These are phyloP conservation scores for Automeris io DNA, from an alignment of 2,888 invertebrate species.

Conservation along the genomic window DNA sequence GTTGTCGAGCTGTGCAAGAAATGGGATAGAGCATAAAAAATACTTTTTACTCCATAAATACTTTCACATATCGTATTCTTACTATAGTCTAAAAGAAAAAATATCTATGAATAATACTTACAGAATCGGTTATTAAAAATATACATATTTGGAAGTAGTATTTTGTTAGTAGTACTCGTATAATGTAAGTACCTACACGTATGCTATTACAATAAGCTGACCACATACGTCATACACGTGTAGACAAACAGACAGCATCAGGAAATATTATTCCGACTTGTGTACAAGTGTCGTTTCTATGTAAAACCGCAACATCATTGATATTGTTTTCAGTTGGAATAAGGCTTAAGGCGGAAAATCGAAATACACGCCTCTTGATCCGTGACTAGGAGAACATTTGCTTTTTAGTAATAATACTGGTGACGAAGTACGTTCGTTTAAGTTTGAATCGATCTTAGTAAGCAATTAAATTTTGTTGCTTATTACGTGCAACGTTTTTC, in stretches of 20 bases:
- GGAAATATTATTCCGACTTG: constrained; percentile 1
- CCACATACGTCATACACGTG: constrained; percentile 10
- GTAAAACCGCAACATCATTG: constrained; percentile 4
- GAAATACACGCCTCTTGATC: not conserved
- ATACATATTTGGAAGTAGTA: too few relatives aligned
- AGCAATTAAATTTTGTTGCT: too few relatives aligned
- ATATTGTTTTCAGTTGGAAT: not conserved
- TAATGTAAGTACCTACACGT: not conserved
- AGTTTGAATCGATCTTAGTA: too few relatives aligned
- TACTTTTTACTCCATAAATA: too few relatives aligned
- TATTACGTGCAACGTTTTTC: too few relatives aligned
- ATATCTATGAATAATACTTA: too few relatives aligned
- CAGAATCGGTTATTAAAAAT: too few relatives aligned
- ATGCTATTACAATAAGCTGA: constrained; percentile 9
- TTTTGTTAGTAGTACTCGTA: not conserved
- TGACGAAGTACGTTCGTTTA: too few relatives aligned
- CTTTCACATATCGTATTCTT: too few relatives aligned
- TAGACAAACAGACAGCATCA: constrained; percentile 13
- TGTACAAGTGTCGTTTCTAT: constrained; percentile 1
- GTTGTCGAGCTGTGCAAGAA: too few relatives aligned
- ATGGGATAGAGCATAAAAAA: too few relatives aligned
- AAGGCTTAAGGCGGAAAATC: constrained; percentile 2
- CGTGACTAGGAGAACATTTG: not conserved
- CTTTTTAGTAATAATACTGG: not conserved
- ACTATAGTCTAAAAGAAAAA: too few relatives aligned